Percentiles rank a stretch among this genome's conserved stretches.
Evolutionary conservation across 2,113 vertebrate species (phyloP).

Genomic region (Steatornis caripensis): DNA sequence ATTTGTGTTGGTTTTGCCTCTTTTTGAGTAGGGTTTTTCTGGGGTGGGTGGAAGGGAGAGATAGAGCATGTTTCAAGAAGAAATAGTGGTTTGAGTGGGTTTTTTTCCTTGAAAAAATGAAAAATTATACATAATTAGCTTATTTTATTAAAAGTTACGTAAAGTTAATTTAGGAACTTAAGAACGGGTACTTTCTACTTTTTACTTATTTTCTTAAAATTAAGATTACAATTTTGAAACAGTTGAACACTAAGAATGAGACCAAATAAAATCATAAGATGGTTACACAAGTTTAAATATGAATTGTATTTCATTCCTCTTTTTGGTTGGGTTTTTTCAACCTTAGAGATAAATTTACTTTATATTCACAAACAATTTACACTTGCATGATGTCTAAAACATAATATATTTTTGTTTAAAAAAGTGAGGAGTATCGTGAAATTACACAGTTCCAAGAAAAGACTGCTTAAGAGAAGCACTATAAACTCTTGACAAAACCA

Average conservation of each 20-base stretch:
- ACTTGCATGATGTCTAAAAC: background rate
- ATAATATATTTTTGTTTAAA: slow-evolving; percentile 24
- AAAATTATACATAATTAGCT: background rate
- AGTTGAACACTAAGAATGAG: background rate
- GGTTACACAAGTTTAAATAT: background rate
- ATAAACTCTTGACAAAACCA: slow-evolving; percentile 19
- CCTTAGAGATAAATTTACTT: background rate
- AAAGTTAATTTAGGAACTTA: background rate
- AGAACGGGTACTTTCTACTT: background rate
- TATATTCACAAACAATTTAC: slow-evolving; percentile 22
- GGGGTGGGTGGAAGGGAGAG: background rate
- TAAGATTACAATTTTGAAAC: background rate
- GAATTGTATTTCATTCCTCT: background rate
- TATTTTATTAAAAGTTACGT: background rate
- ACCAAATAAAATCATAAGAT: background rate
- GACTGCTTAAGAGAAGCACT: background rate
- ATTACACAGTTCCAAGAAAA: slow-evolving; percentile 1
- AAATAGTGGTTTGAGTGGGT: background rate
- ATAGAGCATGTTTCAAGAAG: background rate
- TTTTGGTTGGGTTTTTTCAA: background rate
- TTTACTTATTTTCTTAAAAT: background rate
- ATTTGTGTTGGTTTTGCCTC: background rate
- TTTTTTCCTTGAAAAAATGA: background rate
- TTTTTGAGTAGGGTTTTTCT: background rate
- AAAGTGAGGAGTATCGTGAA: background rate